A percentile compares a stretch with the other conserved stretches of the same genome.
Evolutionary conservation across 1,140 invertebrate genomes (phyloP).

Genomic region (Drosophila suzukii): DNA sequence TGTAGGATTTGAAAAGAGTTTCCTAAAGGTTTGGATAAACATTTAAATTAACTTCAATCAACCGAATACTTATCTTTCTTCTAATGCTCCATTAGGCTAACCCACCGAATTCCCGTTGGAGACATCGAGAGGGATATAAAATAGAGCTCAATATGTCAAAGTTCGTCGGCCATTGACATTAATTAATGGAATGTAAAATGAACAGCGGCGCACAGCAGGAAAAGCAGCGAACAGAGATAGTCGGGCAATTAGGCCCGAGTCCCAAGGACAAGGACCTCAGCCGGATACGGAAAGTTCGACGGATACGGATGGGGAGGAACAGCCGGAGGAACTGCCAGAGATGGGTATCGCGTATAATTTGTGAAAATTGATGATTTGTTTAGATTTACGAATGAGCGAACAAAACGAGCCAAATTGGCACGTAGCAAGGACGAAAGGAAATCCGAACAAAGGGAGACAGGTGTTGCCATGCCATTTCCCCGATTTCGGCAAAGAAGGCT

Average conservation of each 20-base stretch:
- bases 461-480: slow-evolving; percentile 13
- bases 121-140: slow-evolving; percentile 22
- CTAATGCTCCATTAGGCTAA: slow-evolving; percentile 21
- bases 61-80: slow-evolving; percentile 2
- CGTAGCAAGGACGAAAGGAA: slow-evolving; percentile 58
- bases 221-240: slow-evolving; percentile 54
- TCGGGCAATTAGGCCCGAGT: slow-evolving; percentile 65
- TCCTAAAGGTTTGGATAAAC: too few relatives aligned
- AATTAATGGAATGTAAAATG: slow-evolving; percentile 83
- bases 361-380: slow-evolving; percentile 83
- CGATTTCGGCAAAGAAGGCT: slow-evolving; percentile 18
- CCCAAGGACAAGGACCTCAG: slow-evolving; percentile 16
- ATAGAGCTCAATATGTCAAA: slow-evolving; percentile 77
- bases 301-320: not conserved
- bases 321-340: not conserved
- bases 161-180: slow-evolving; percentile 72
- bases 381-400: slow-evolving; percentile 81
- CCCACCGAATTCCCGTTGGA: slow-evolving; percentile 9
- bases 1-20: too few relatives aligned
- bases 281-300: slow-evolving; percentile 13
- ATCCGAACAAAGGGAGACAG: slow-evolving; percentile 43
- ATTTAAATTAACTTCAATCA: not conserved
- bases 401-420: slow-evolving; percentile 81
- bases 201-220: slow-evolving; percentile 62
- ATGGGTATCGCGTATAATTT: slow-evolving; percentile 72